A percentile compares a stretch with the other conserved stretches of the same genome.
Conservation (phyloP, 2,113 vertebrate species). For the Sander vitreus region DNA sequence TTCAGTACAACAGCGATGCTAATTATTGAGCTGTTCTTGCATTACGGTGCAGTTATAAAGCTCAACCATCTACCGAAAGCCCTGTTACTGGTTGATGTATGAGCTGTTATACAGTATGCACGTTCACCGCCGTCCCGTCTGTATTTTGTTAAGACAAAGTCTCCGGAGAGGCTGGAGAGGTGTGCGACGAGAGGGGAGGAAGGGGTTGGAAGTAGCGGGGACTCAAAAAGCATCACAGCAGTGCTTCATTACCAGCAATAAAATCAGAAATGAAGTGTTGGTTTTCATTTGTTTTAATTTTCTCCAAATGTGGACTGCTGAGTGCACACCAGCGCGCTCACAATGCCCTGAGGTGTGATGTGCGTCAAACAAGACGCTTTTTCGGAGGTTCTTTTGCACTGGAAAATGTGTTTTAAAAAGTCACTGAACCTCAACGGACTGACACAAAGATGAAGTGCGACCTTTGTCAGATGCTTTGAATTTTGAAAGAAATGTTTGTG, state of each 20-base stretch:
- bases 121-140: conserved; percentile 68
- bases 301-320: conserved; percentile 76
- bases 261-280: conserved; percentile 83
- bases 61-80: conserved; percentile 37
- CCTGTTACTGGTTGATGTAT: conserved; percentile 69
- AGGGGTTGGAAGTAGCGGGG: conserved; percentile 29
- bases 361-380: conserved; percentile 65
- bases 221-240: conserved; percentile 67
- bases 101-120: conserved; percentile 72
- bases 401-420: conserved; percentile 64
- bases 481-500: conserved; percentile 12
- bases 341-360: conserved; percentile 80
- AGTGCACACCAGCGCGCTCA: conserved; percentile 48
- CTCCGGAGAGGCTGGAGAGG: conserved; percentile 67
- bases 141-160: conserved; percentile 78
- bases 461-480: conserved; percentile 24
- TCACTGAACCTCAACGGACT: conserved; percentile 28
- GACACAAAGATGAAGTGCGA: conserved; percentile 56
- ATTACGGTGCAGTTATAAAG: conserved; percentile 53
- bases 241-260: conserved; percentile 82
- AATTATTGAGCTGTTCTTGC: conserved; percentile 70
- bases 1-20: conserved; percentile 59
- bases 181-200: conserved; percentile 64
- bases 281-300: conserved; percentile 83
- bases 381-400: conserved; percentile 35